A percentile compares a stretch with the other conserved stretches of the same genome.
phyloP scores from a whole-genome alignment of 2,797 vertebrate genomes.

The Platyrinchus mystaceus region DNA sequence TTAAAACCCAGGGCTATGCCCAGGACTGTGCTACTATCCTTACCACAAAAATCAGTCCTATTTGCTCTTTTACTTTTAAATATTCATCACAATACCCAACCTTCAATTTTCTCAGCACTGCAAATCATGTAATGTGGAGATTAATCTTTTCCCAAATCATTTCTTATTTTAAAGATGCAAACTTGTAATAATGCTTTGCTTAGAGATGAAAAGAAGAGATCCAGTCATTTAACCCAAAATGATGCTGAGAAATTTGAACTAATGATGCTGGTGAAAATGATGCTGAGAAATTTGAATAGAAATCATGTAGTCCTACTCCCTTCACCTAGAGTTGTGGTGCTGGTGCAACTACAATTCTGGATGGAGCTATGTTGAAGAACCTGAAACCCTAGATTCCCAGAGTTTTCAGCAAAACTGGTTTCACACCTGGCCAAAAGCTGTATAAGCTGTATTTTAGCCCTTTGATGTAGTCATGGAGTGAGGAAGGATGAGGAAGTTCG shows the following conservation, averaged over 20 bases:
- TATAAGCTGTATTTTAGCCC: not conserved
- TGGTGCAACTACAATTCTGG: not conserved
- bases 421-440: not conserved
- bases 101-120: not conserved
- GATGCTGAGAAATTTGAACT: not conserved
- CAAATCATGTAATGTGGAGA: not conserved
- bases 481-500: not conserved
- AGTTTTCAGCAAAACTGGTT: not conserved
- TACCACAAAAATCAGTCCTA: not conserved
- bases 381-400: not conserved
- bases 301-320: not conserved
- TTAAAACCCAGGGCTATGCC: not conserved
- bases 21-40: not conserved
- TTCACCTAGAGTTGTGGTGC: not conserved
- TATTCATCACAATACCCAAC: not conserved
- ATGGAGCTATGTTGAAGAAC: not conserved
- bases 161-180: not conserved
- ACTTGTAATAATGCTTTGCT: not conserved
- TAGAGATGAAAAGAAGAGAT: not conserved
- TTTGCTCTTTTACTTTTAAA: not conserved
- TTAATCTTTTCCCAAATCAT: rapidly evolving
- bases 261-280: not conserved
- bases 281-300: not conserved
- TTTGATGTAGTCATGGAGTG: not conserved
- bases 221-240: not conserved